Percentiles rank a stretch among this genome's conserved stretches.
phyloP scores from a whole-genome alignment of 2,113 vertebrate genomes.

The Leiothrix lutea region DNA sequence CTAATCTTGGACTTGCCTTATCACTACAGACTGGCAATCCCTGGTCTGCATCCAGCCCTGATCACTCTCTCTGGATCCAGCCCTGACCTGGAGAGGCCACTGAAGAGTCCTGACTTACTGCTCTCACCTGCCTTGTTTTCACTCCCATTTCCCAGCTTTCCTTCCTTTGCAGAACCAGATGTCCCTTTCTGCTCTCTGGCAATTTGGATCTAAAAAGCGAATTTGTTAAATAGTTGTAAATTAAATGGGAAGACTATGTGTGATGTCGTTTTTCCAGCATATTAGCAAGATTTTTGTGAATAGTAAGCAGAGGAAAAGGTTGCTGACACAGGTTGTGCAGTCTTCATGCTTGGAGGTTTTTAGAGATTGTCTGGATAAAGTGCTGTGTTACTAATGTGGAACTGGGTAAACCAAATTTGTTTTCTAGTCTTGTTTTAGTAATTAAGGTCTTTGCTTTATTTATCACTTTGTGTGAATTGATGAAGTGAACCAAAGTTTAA shows the following conservation, averaged over 20 bases:
- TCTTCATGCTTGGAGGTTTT: not conserved
- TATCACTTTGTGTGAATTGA: not conserved
- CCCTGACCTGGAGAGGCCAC: not conserved
- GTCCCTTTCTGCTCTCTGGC: not conserved
- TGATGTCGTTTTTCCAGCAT: not conserved
- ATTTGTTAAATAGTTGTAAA: not conserved
- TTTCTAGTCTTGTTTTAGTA: not conserved
- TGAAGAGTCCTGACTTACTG: not conserved
- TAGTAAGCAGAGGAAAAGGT: not conserved
- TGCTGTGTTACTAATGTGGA: not conserved
- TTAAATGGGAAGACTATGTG: not conserved
- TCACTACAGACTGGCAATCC: not conserved
- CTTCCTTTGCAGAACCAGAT: not conserved
- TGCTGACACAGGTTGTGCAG: not conserved
- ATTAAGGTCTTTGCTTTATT: not conserved
- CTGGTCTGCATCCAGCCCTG: not conserved
- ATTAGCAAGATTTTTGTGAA: not conserved
- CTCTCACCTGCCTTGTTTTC: not conserved
- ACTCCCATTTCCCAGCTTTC: not conserved
- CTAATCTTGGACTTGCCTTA: not conserved
- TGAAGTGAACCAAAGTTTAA: not conserved
- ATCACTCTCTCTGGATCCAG: not conserved
- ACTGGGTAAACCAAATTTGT: not conserved
- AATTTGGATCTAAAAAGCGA: not conserved
- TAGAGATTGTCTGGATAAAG: not conserved